Evolutionary conservation across 2,888 invertebrate genomes (phyloP), one percentile per base, ranked within the genome.

Genomic region (Molorchus minor): DNA sequence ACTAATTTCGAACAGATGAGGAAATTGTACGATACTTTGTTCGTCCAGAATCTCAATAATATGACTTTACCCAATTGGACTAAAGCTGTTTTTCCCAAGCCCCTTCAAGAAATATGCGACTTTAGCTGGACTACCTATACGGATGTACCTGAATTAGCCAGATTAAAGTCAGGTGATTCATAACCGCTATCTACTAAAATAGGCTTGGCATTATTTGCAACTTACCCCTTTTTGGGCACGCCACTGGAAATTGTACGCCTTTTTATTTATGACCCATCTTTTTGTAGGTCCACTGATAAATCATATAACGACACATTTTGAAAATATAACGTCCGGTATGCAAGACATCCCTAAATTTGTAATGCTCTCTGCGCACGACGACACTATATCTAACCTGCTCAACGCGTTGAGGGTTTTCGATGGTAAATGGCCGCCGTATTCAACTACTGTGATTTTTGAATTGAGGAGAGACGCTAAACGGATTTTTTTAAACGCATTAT

Each of bases 291-390:
- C 65, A 1, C 54, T 69, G 16, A 54, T 65, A 10, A 58, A 67
- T 46, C 59, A 62, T 13, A 57, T 71, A 35, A 25, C 55, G 0
- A 58, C 49, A 3, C 53, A 67, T 35, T 61, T 69, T 3, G 59
- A 68, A 41, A 33, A 58, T 2, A 20, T 25, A 0, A n/a, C 40
- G 8, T 12, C 10, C 13, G 38, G 54, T 1, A 35, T 45, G 1
- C n/a, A 15, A 1, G 43, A 29, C 7, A 16, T 0, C 85, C 81
- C 85, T 17, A 88, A 87, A 61, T 62, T 91, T 35, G 85, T 86
- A 72, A 82, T 92, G 46, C 91, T 90, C 70, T 91, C 91, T 67
- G 91, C 83, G 0, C 94, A 94, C 72, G 94, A 94, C 74, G 84
- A 87, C 1, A 93, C 90, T 0, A 77, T 94, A 8, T 88, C 87